A percentile compares a stretch with the other conserved stretches of the same genome.
These are phyloP conservation scores for Ambastaia sidthimunki DNA, from an alignment of 2,797 vertebrate species.

Conservation along the genomic window DNA sequence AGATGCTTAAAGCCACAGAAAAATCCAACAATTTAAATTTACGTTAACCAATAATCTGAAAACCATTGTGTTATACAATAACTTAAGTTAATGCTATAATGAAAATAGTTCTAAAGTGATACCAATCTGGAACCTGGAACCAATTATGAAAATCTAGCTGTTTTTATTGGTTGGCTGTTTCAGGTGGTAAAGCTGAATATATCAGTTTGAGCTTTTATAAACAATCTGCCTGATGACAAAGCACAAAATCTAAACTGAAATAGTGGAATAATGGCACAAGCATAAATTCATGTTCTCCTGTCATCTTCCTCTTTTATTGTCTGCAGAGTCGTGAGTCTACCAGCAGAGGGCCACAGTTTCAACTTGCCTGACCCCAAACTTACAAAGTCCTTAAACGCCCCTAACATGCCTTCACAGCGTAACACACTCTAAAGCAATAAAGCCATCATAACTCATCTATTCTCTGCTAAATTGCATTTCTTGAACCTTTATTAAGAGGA, in stretches of 20 bases:
- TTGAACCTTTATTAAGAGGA: neutral
- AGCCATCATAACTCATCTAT: constrained; percentile 65
- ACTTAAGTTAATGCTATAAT: too few species aligned
- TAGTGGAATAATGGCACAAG: neutral
- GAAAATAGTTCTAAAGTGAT: too few species aligned
- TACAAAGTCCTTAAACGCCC: constrained; percentile 5
- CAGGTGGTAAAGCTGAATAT: too few species aligned
- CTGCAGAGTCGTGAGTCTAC: neutral
- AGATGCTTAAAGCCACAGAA: neutral
- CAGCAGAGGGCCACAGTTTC: constrained; percentile 54
- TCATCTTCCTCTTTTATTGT: neutral
- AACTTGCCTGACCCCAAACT: neutral
- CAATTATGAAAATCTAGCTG: too few species aligned
- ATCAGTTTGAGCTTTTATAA: neutral
- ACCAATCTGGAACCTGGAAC: too few species aligned
- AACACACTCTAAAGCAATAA: constrained; percentile 78
- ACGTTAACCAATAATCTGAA: too few species aligned
- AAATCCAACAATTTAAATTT: too few species aligned
- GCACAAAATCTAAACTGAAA: neutral
- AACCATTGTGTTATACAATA: too few species aligned
- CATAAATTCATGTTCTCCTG: neutral
- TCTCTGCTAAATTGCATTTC: constrained; percentile 38
- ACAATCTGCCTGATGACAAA: neutral
- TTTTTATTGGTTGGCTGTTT: too few species aligned
- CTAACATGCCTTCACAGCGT: constrained; percentile 64